A percentile compares a stretch with the other conserved stretches of the same genome.
Conservation (phyloP, 30 jellyfish, hydroid and myxozoan species). For the Mastigias papua region DNA sequence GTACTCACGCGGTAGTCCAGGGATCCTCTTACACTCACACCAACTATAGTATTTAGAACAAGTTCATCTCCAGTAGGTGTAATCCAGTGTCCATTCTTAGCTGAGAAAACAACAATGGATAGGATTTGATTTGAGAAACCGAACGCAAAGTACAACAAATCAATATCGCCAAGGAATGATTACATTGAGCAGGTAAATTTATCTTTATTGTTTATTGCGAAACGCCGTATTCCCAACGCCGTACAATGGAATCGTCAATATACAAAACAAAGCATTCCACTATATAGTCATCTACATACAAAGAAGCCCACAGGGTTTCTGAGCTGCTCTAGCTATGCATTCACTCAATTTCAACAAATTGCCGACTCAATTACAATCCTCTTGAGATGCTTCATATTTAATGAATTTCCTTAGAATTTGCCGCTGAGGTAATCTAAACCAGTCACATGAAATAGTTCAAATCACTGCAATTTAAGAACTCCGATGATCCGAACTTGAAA, state of each 20-base stretch:
- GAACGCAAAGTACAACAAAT: neutral
- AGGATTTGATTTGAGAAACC: neutral
- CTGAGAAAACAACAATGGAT: neutral
- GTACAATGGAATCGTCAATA: neutral
- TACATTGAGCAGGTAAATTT: constrained; percentile 2
- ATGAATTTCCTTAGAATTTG: neutral
- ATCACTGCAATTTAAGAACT: neutral
- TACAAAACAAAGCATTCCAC: constrained; percentile 5
- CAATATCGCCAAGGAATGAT: neutral
- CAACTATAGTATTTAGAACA: neutral
- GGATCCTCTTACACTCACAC: too few species aligned
- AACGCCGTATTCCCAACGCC: neutral
- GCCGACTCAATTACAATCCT: neutral
- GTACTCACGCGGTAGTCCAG: too few species aligned
- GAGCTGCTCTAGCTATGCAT: neutral
- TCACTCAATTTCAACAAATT: neutral
- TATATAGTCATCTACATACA: constrained; percentile 11
- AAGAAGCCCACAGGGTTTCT: neutral
- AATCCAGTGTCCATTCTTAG: neutral
- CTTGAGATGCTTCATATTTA: neutral
- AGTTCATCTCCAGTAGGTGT: neutral
- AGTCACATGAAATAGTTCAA: neutral
- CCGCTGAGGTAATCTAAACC: neutral
- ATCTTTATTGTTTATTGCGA: neutral
- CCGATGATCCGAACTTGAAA: neutral